Evolutionary conservation across 2,888 invertebrate genomes (phyloP).

Genomic region (Eretmocerus hayati): DNA sequence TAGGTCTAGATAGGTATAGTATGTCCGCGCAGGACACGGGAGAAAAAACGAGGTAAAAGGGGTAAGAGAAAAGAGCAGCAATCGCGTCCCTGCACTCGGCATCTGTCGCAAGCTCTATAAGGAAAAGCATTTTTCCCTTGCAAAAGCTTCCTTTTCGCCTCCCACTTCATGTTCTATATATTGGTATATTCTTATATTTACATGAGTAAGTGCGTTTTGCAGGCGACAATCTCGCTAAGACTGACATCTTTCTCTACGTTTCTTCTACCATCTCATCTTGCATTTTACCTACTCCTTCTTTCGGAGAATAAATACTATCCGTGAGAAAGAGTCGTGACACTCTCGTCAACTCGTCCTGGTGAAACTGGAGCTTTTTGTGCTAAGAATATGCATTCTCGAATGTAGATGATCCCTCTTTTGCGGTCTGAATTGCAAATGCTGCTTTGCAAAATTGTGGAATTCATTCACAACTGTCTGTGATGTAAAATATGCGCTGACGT

Average conservation of each 20-base stretch:
- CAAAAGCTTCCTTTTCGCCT: too few species aligned
- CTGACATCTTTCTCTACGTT: background rate
- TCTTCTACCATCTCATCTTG: background rate
- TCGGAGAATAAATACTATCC: too few species aligned
- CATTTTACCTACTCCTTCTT: background rate
- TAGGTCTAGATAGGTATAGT: background rate
- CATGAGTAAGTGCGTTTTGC: slow-evolving; percentile 13
- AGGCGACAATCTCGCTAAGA: slow-evolving; percentile 5
- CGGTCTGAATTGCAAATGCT: too few species aligned
- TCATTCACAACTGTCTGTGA: too few species aligned
- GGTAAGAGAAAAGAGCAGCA: background rate
- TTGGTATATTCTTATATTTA: slow-evolving; percentile 6
- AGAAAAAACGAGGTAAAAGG: background rate
- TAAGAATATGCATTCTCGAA: too few species aligned
- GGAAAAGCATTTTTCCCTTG: slow-evolving; percentile 15
- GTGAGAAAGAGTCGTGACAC: too few species aligned
- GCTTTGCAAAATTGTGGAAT: too few species aligned
- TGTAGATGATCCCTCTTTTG: too few species aligned
- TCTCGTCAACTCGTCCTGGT: too few species aligned
- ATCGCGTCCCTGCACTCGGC: slow-evolving; percentile 10
- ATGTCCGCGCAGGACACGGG: background rate
- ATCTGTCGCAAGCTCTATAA: slow-evolving; percentile 8
- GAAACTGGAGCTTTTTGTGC: too few species aligned
- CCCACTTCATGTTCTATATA: too few species aligned
- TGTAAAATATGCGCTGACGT: too few species aligned